Percentiles rank a stretch among this genome's conserved stretches.
Conservation (phyloP, 2,888 invertebrate species). For the Hypena proboscidalis region DNA sequence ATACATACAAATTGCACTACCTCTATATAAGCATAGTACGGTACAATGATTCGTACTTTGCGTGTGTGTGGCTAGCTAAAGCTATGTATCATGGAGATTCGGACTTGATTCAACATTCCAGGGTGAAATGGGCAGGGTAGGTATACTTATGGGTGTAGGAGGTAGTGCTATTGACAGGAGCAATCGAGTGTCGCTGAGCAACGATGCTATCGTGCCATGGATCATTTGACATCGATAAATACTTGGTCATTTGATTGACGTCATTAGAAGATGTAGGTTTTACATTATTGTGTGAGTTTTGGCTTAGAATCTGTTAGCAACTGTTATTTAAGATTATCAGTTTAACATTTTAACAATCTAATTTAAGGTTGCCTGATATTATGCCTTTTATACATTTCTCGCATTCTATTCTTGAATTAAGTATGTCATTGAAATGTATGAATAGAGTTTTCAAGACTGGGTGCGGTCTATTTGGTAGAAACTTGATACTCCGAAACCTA, state of each 20-base stretch:
- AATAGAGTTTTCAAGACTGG: too few species aligned
- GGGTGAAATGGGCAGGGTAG: not conserved
- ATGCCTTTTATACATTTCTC: too few species aligned
- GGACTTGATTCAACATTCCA: constrained; percentile 2
- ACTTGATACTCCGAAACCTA: too few species aligned
- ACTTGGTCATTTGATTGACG: not conserved
- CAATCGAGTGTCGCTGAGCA: constrained; percentile 9
- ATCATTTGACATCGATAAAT: constrained; percentile 24
- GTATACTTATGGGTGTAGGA: not conserved
- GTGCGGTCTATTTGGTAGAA: too few species aligned
- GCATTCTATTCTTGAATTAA: too few species aligned
- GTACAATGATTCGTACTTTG: constrained; percentile 38
- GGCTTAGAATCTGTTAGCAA: too few species aligned
- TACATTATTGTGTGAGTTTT: too few species aligned
- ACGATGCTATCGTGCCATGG: constrained; percentile 21
- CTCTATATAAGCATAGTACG: constrained; percentile 4
- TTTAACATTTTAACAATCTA: too few species aligned
- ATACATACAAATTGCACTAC: constrained; percentile 19
- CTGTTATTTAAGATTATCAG: too few species aligned
- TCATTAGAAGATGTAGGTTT: too few species aligned
- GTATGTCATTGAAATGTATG: too few species aligned
- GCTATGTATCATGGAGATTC: not conserved
- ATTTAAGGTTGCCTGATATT: too few species aligned
- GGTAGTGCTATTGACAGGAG: constrained; percentile 12
- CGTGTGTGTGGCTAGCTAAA: constrained; percentile 4